phyloP scores from a whole-genome alignment of 2,113 vertebrate genomes.

The Corapipo altera region DNA sequence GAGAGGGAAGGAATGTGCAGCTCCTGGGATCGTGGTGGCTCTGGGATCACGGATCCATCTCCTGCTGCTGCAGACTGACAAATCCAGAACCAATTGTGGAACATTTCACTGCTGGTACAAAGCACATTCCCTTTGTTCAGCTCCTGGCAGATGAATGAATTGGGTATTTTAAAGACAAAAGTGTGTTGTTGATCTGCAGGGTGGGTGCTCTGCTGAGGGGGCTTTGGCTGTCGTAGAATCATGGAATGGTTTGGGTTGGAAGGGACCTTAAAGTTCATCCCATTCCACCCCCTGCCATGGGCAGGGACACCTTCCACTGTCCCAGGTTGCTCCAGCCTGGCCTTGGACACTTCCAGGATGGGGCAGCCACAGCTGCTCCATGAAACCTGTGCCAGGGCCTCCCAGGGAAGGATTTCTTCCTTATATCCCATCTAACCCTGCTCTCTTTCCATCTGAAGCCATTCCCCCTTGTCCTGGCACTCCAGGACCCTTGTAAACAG shows the following conservation, averaged over 20 bases:
- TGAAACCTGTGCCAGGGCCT: background rate
- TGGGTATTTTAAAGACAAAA: background rate
- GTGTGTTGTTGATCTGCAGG: background rate
- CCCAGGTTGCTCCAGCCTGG: background rate
- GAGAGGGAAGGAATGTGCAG: background rate
- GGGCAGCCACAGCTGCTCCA: background rate
- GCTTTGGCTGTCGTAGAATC: background rate
- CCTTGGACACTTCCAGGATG: background rate
- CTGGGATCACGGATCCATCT: background rate
- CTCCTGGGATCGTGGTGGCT: background rate
- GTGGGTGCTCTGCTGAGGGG: background rate
- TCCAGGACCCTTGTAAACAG: fast-evolving
- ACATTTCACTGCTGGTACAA: background rate
- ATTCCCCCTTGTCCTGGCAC: background rate
- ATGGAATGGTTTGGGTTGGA: background rate
- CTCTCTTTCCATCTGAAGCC: background rate
- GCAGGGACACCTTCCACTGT: background rate
- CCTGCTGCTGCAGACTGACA: background rate
- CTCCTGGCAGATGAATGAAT: background rate
- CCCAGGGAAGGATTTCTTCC: background rate
- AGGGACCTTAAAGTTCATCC: background rate
- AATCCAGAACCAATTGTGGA: fast-evolving
- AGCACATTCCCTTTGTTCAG: fast-evolving
- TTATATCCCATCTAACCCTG: background rate
- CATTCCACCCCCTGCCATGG: background rate